phyloP scores from a whole-genome alignment of 1,140 invertebrate genomes.

The Nasonia longicornis region DNA sequence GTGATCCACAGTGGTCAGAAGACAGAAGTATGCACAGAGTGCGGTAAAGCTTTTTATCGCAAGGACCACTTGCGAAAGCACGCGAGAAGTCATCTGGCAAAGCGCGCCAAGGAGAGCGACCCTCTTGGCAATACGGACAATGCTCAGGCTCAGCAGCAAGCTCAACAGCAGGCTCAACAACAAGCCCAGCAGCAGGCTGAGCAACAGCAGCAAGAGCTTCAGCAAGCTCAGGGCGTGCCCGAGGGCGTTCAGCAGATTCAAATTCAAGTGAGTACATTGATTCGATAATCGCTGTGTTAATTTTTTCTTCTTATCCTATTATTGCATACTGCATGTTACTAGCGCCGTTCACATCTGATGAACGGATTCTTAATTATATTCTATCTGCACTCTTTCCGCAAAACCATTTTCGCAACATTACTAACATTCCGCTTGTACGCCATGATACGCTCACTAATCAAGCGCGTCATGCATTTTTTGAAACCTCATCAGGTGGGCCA shows the following conservation, averaged over 20 bases:
- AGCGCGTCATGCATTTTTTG: conserved; percentile 43
- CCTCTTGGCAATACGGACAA: conserved; percentile 61
- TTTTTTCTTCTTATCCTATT: not conserved
- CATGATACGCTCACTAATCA: conserved; percentile 17
- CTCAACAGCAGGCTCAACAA: conserved; percentile 53
- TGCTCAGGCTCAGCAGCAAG: conserved; percentile 59
- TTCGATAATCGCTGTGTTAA: not conserved
- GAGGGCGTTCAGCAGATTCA: conserved; percentile 52
- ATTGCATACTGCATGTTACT: not conserved
- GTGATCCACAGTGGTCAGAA: conserved; percentile 87
- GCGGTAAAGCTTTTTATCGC: conserved; percentile 85
- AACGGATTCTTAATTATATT: not conserved
- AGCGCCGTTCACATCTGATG: not conserved
- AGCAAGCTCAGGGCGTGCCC: conserved; percentile 45
- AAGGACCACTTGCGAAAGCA: conserved; percentile 86
- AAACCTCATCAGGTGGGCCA: conserved; percentile 63
- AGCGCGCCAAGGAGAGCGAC: conserved; percentile 76
- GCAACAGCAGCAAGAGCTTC: conserved; percentile 55
- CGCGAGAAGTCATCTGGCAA: conserved; percentile 79
- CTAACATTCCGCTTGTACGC: conserved; percentile 13
- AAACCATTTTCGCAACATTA: conserved; percentile 2
- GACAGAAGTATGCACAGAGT: conserved; percentile 79
- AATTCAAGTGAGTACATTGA: conserved; percentile 29
- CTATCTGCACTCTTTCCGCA: not conserved
- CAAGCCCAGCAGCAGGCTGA: conserved; percentile 59